A percentile compares a stretch with the other conserved stretches of the same genome.
These are phyloP conservation scores for Fragum whitleyi DNA, from an alignment of 2,888 invertebrate species.

Conservation along the genomic window DNA sequence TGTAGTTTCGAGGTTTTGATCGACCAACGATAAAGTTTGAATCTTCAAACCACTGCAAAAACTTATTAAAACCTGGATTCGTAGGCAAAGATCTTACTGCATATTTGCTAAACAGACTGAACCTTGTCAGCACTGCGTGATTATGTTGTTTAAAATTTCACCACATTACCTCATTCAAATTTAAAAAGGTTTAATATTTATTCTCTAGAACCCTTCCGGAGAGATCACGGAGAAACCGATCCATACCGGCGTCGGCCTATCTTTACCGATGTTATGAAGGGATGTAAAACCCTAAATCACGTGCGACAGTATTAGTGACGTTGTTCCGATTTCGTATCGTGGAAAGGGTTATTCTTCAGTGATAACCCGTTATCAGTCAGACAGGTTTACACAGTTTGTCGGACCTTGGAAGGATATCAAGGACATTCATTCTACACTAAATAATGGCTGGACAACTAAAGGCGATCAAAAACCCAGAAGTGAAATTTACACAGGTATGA, in stretches of 20 bases:
- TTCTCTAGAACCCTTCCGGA: too few relatives aligned
- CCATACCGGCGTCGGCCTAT: neutral
- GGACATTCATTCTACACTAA: neutral
- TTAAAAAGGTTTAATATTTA: too few relatives aligned
- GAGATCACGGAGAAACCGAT: neutral
- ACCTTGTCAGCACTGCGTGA: too few relatives aligned
- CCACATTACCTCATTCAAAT: too few relatives aligned
- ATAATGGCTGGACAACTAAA: constrained; percentile 7
- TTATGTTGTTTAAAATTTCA: too few relatives aligned
- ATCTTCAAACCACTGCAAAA: too few relatives aligned
- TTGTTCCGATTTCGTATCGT: neutral
- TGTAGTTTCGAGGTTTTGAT: too few relatives aligned
- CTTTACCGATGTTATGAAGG: neutral
- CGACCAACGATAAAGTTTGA: too few relatives aligned
- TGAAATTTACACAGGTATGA: constrained; percentile 28
- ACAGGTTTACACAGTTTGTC: neutral
- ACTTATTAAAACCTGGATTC: too few relatives aligned
- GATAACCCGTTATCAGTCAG: neutral
- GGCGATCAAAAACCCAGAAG: constrained; percentile 21
- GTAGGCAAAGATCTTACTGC: too few relatives aligned
- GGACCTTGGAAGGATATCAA: too few relatives aligned
- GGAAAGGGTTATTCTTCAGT: neutral
- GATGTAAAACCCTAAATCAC: neutral
- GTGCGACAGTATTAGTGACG: neutral
- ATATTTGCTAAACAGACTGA: too few relatives aligned